Conservation (phyloP, 64 coral and sea anemone genomes). For the Montipora sp. region DNA sequence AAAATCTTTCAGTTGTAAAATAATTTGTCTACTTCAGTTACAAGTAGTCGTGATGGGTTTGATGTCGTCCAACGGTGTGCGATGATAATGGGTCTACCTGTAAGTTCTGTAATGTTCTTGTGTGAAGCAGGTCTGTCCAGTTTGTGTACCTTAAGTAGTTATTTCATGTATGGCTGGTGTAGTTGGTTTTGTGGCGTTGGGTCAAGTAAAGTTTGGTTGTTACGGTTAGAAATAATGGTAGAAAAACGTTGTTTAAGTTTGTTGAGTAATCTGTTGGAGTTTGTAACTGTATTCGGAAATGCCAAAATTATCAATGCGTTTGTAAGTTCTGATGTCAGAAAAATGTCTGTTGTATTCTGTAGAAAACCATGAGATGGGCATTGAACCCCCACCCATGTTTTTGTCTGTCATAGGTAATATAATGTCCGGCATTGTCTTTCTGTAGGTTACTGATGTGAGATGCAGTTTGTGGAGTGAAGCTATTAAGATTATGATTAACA, state of each 20-base stretch:
- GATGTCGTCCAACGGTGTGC: conserved; percentile 34
- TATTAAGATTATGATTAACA: too few species aligned
- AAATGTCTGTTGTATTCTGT: conserved; percentile 21
- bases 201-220: too few species aligned
- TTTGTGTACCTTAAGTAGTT: too few species aligned
- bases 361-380: conserved; percentile 14
- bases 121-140: too few species aligned
- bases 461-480: too few species aligned
- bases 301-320: conserved; percentile 15
- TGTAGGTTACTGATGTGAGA: neutral
- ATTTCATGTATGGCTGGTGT: too few species aligned
- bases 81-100: neutral
- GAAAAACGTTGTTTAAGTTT: neutral
- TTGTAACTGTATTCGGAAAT: neutral
- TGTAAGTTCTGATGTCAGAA: conserved; percentile 1
- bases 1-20: neutral
- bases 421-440: neutral
- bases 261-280: neutral
- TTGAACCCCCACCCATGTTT: conserved; percentile 23
- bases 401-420: conserved; percentile 25
- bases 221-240: too few species aligned
- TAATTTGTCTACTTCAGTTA: conserved; percentile 6
- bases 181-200: too few species aligned
- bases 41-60: neutral
- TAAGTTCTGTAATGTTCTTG: too few species aligned